Conservation (phyloP, 2,113 vertebrate genomes). For the Gavia stellata region DNA sequence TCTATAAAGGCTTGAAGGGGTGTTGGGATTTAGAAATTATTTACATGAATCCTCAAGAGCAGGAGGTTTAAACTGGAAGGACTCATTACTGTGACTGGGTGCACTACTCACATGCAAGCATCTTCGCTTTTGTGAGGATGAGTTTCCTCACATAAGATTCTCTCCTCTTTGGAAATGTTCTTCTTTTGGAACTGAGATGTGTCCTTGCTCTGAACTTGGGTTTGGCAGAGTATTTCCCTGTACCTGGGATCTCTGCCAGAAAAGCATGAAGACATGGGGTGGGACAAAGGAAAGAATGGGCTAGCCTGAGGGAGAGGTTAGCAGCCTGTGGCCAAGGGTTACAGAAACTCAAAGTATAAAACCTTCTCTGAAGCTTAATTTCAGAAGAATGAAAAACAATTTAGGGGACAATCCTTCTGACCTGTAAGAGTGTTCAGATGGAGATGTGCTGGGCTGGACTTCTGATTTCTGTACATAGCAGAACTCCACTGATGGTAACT, state of each 20-base stretch:
- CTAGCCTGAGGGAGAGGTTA: not conserved
- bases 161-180: not conserved
- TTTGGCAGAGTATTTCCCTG: constrained; percentile 7
- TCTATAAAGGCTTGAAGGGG: not conserved
- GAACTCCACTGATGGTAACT: not conserved
- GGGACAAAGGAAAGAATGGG: not conserved
- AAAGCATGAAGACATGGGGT: not conserved
- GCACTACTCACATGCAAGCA: not conserved
- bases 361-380: not conserved
- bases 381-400: not conserved
- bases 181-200: not conserved
- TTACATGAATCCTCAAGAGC: not conserved
- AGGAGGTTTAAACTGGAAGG: not conserved
- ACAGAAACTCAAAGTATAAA: not conserved
- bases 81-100: not conserved
- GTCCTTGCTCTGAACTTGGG: not conserved
- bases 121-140: not conserved
- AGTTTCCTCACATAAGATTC: not conserved
- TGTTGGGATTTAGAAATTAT: not conserved
- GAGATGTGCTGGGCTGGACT: not conserved
- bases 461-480: not conserved
- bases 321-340: not conserved
- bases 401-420: not conserved
- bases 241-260: constrained; percentile 8
- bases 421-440: not conserved